Percentiles rank a stretch among this genome's conserved stretches.
phyloP scores from a whole-genome alignment of 2,888 invertebrate species.

The Agrypnus murinus region DNA sequence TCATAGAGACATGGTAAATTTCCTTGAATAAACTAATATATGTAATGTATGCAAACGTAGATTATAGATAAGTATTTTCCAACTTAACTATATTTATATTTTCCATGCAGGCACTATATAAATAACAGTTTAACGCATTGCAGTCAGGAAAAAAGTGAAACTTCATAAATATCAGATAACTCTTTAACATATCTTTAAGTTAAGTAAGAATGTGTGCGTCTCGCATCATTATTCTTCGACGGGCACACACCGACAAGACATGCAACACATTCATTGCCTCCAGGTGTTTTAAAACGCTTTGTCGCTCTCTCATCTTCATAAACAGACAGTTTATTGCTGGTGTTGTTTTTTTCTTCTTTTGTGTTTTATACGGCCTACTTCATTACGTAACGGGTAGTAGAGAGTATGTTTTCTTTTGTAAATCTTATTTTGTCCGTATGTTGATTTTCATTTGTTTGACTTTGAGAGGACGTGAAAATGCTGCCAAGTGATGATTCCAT shows the following conservation, averaged over 20 bases:
- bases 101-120: constrained; percentile 14
- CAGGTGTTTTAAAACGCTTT: constrained; percentile 42
- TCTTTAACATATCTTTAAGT: constrained; percentile 23
- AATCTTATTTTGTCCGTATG: no score
- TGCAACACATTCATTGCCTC: constrained; percentile 42
- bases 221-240: constrained; percentile 41
- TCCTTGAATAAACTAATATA: constrained; percentile 1
- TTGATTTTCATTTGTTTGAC: no score
- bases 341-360: background rate
- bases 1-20: constrained; percentile 1
- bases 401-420: no score
- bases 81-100: constrained; percentile 13
- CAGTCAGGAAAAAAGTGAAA: constrained; percentile 26
- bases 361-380: background rate
- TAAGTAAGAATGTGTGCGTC: constrained; percentile 22
- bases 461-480: no score
- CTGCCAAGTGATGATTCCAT: no score
- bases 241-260: constrained; percentile 29
- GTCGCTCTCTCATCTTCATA: constrained; percentile 45
- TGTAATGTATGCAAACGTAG: constrained; percentile 9
- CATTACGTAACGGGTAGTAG: constrained; percentile 6
- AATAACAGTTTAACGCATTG: constrained; percentile 16
- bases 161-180: constrained; percentile 37
- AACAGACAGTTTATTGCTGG: constrained; percentile 35
- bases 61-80: constrained; percentile 7